These are phyloP conservation scores for Gadopsis marmoratus DNA, from an alignment of 2,797 vertebrate genomes.

Conservation along the genomic window DNA sequence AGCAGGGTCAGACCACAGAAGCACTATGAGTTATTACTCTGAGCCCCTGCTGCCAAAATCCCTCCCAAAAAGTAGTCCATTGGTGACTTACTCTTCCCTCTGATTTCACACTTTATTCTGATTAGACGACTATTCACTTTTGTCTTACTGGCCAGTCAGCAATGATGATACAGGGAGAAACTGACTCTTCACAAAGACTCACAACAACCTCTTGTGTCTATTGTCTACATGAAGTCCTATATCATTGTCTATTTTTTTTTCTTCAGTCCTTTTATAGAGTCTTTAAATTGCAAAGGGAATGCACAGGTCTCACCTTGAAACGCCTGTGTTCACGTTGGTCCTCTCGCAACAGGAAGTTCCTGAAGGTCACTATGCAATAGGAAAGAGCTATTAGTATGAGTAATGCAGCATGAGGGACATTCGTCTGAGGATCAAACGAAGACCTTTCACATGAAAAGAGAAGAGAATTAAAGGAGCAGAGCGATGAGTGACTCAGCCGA, in stretches of 20 bases:
- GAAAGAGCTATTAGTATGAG: slow-evolving; percentile 19
- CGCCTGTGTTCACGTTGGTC: background rate
- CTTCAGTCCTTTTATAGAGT: slow-evolving; percentile 8
- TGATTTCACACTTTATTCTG: slow-evolving; percentile 36
- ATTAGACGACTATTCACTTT: slow-evolving; percentile 29
- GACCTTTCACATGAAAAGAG: slow-evolving; percentile 68
- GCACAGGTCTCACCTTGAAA: background rate
- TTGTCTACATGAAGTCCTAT: background rate
- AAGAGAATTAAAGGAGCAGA: slow-evolving; percentile 49
- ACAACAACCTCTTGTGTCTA: background rate
- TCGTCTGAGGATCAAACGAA: slow-evolving; percentile 59
- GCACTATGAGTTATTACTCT: slow-evolving; percentile 66
- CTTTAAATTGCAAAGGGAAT: background rate
- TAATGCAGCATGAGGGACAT: slow-evolving; percentile 32
- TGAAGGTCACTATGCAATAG: slow-evolving; percentile 20
- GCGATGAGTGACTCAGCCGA: slow-evolving; percentile 45
- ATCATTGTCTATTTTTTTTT: background rate
- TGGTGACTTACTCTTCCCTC: slow-evolving; percentile 41
- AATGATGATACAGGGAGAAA: background rate
- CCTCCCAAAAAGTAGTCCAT: slow-evolving; percentile 56
- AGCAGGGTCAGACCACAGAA: slow-evolving; percentile 72
- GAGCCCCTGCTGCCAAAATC: slow-evolving; percentile 57
- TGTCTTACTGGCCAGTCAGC: slow-evolving; percentile 12
- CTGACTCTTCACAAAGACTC: background rate
- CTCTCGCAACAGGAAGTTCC: background rate